These are phyloP conservation scores for Epinotia demarniana DNA, from an alignment of 2,888 invertebrate genomes.

Conservation along the genomic window DNA sequence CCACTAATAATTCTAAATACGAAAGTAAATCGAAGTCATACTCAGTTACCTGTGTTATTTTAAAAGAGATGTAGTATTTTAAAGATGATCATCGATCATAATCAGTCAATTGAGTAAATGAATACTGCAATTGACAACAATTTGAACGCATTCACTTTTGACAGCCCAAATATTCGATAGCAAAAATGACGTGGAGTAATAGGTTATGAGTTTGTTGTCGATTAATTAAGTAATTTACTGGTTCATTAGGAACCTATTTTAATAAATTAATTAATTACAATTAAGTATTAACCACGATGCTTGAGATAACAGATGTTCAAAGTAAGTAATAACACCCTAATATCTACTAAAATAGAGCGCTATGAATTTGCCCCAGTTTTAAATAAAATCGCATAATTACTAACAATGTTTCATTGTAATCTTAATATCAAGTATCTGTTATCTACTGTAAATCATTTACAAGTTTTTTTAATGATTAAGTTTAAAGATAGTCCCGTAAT, in stretches of 20 bases:
- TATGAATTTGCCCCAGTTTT: slow-evolving; percentile 25
- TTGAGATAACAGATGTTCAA: slow-evolving; percentile 93
- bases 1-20: background rate
- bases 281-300: slow-evolving; percentile 84
- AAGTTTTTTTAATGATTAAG: background rate
- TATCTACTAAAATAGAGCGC: slow-evolving; percentile 33
- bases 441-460: background rate
- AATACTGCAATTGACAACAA: background rate
- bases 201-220: slow-evolving; percentile 71
- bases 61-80: background rate
- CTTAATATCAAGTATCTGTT: background rate
- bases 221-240: slow-evolving; percentile 61
- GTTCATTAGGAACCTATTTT: slow-evolving; percentile 49
- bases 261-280: slow-evolving; percentile 43
- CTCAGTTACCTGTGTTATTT: too few species aligned
- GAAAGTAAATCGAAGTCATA: too few species aligned
- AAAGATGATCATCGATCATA: background rate
- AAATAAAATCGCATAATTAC: slow-evolving; percentile 26
- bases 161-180: slow-evolving; percentile 45
- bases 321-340: slow-evolving; percentile 84
- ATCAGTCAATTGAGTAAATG: background rate
- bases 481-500: background rate
- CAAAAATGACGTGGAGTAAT: slow-evolving; percentile 76
- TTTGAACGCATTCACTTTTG: slow-evolving; percentile 28
- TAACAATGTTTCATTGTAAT: background rate